These are phyloP conservation scores for Apostichopus parvimensis DNA, from an alignment of 35 echinoderm and acorn worm genomes.

Conservation along the genomic window DNA sequence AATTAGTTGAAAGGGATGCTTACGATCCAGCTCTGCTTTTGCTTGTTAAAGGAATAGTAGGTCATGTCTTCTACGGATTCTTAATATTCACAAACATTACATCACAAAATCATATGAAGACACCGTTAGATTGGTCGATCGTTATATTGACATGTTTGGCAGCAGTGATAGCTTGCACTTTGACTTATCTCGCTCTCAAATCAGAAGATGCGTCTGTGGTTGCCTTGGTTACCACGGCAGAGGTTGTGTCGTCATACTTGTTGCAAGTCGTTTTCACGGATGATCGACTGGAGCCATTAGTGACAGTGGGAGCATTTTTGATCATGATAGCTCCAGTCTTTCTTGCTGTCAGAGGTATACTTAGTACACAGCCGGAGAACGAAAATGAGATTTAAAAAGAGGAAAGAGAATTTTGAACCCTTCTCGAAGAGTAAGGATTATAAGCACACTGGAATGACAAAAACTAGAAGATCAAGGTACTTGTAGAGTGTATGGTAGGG, in stretches of 20 bases:
- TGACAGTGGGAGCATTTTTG: background rate
- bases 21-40: background rate
- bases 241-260: background rate
- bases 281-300: background rate
- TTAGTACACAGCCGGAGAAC: background rate
- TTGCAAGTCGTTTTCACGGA: conserved; percentile 1
- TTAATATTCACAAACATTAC: background rate
- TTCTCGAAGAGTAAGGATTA: no score
- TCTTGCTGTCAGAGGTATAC: background rate
- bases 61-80: background rate
- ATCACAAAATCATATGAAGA: background rate
- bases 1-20: background rate
- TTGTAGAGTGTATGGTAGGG: no score
- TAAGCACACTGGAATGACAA: no score
- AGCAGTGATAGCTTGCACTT: background rate
- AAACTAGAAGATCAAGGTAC: no score
- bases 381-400: background rate
- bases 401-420: no score
- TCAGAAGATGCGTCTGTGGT: background rate
- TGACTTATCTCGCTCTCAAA: background rate
- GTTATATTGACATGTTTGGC: background rate
- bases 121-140: background rate
- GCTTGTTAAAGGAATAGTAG: background rate
- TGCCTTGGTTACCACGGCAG: conserved; percentile 1
- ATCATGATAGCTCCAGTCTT: background rate